Evolutionary conservation across 2,888 invertebrate species (phyloP), one percentile per base, ranked within the genome.

Genomic region (Bhutanitis thaidina): DNA sequence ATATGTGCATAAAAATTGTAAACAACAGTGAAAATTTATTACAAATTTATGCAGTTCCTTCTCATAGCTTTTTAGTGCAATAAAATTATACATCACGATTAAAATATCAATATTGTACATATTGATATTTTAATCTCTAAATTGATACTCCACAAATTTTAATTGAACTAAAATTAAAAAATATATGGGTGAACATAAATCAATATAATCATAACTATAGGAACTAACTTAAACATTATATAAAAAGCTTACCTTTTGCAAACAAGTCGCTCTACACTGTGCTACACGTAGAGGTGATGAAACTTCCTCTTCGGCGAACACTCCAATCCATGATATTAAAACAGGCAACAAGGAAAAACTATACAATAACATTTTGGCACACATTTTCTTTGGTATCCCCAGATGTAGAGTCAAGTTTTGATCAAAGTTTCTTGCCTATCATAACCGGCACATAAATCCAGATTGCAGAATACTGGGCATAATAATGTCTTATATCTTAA

Each of bases 251-350:
- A 94, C 93, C 93, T 92, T 92, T 90, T 93, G 92, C 69, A 93
- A 90, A 80, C 93, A 94, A 61, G 93, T 92, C 61, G 93, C 93
- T 78, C 93, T 85, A 78, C 93, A 94, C 68, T 93, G 93, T 63
- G 93, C 93, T 62, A 93, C 93, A 69, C 93, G 91, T 61, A 94
- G 80, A 52, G 93, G 93, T 66, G 93, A 93, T 55, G 92, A 93
- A 62, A 93, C 92, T 75, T 93, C 93, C 85, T 92, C 92, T 67
- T 92, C 92, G 60, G 91, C 92, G 47, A 74, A 65, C 74, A 85
- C 88, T 74, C 81, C 87, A 82, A 87, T 87, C 89, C 89, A 86
- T 65, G 81, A 77, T 67, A 82, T 74, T 60, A 86, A 65, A 62
- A 79, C 69, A 67, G 81, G 78, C 74, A 87, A 80, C 69, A 88